Percentiles rank a stretch among this genome's conserved stretches.
These are phyloP conservation scores for Mesoclemmys tuberculata DNA, from an alignment of 2,113 vertebrate species.

Conservation along the genomic window DNA sequence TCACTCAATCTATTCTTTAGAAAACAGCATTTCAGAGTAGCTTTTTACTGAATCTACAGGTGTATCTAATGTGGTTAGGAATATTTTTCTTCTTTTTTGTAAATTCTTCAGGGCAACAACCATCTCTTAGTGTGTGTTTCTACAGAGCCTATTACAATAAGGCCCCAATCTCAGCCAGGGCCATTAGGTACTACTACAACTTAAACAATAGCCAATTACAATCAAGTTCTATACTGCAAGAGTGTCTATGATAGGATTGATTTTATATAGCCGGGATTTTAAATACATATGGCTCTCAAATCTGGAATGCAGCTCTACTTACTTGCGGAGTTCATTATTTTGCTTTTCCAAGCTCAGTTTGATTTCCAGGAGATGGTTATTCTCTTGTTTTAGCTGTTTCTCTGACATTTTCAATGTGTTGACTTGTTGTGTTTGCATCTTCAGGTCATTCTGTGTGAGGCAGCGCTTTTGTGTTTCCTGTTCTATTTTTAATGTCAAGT, in stretches of 20 bases:
- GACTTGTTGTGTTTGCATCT: conserved; percentile 95
- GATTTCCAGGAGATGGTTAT: conserved; percentile 95
- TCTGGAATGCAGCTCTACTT: conserved; percentile 29
- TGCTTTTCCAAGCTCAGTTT: conserved; percentile 96
- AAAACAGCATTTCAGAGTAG: background rate
- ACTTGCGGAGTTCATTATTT: conserved; percentile 97
- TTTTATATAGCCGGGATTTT: background rate
- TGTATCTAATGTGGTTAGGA: background rate
- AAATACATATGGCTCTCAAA: background rate
- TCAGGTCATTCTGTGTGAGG: conserved; percentile 96
- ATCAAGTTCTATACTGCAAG: background rate
- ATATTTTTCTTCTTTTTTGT: rapidly evolving
- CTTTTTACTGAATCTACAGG: background rate
- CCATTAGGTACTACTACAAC: background rate
- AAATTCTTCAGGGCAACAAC: background rate
- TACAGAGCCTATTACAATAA: background rate
- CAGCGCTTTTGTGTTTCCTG: conserved; percentile 96
- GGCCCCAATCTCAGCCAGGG: background rate
- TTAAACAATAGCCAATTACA: background rate
- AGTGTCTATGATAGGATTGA: rapidly evolving
- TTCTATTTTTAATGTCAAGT: conserved; percentile 94
- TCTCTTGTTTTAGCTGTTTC: conserved; percentile 97
- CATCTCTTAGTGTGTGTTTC: background rate
- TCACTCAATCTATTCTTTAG: background rate
- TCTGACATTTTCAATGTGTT: conserved; percentile 91